Base-by-base conservation (phyloP, 2,113 vertebrate species). In the Oncorhynchus nerka region DNA sequence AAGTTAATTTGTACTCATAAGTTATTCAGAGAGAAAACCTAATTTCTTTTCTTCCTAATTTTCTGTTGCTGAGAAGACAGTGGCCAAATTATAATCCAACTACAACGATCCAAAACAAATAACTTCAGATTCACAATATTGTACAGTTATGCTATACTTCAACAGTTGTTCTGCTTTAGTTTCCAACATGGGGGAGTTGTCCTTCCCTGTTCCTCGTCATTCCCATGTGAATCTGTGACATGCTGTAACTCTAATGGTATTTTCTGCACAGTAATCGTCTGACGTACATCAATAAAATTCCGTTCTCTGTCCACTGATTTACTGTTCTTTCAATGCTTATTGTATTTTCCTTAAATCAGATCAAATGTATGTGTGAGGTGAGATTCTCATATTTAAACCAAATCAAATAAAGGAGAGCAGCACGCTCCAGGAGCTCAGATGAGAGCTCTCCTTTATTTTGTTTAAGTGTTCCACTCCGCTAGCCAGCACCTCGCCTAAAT, bases 201-300 rank as follows among this genome's bases (percentile, higher is more conserved):
- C 26, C 11, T 12, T 67, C 22, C 65, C 5, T 67, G 11, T 45
- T 45, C 9, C 39, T 45, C 39, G 9, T 45, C 39, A 15, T 51
- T 2, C 45, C n/a, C 1, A 70, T 16, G 26, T 78, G 4, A 75
- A 62, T 45, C 51, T 32, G 64, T 78, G 62, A 61, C 68, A 71
- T 76, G 55, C 57, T 72, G 70, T 12, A 48, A 81, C 74, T 79
- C 77, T 70, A 78, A 30, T 75, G 32, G 80, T 71, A 74, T 87
- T 84, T 76, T 77, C 77, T 89, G 86, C 87, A 86, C 84, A 83
- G 78, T 76, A 83, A 79, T 79, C 79, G 79, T 11, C 74, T 86
- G 82, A 85, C 68, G 74, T 88, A 74, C 82, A 80, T 86, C 82
- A 91, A 90, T 88, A 91, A 90, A 90, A 55, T 59, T 82, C 78